Base-by-base conservation (phyloP, 2,113 vertebrate genomes). In the Varanus komodoensis region DNA sequence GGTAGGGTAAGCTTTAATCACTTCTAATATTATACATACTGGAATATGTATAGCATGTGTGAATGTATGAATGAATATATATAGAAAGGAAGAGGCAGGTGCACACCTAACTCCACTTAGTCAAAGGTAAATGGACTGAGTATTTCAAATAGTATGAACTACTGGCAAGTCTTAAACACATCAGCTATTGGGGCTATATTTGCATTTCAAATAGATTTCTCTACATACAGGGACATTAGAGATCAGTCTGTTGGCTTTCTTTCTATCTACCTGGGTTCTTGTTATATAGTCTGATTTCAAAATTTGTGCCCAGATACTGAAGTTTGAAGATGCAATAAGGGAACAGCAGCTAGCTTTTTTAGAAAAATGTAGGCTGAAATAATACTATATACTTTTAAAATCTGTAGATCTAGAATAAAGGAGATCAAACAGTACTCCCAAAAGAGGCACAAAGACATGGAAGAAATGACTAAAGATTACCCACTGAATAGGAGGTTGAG, bases 181-280 rank as follows among this genome's bases (percentile, higher is more conserved):
- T 17, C 44, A 71, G 38, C 21, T 38, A 82, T 50, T 88, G 67
- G n/a, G n/a, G 67, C n/a, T 71, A 3, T 81, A 88, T 84, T 54
- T 87, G 75, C 75, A 44, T 79, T 67, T 68, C 75, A 87, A 87
- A 87, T 64, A 87, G 27, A 79, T 79, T 80, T 79, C 15, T 38
- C 86, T 48, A 2, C 52, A 77, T 87, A 52, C 73, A 87, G 71
- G 50, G 21, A 75, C 21, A 57, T 86, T 75, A 75, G 19, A 57
- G 57, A 23, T 38, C 57, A 19, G 25, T 50, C 27, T 21, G 5
- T 50, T 68, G 27, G 34, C 38, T 48, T 79, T 44, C 15, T 78
- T 64, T 87, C 25, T 19, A 87, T 50, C 73, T 87, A 34, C 14
- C 29, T 87, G 54, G 7, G 52, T 78, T 7, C 25, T 29, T 78